Base-by-base conservation (phyloP, 2,113 vertebrate genomes). In the Casuarius casuarius region DNA sequence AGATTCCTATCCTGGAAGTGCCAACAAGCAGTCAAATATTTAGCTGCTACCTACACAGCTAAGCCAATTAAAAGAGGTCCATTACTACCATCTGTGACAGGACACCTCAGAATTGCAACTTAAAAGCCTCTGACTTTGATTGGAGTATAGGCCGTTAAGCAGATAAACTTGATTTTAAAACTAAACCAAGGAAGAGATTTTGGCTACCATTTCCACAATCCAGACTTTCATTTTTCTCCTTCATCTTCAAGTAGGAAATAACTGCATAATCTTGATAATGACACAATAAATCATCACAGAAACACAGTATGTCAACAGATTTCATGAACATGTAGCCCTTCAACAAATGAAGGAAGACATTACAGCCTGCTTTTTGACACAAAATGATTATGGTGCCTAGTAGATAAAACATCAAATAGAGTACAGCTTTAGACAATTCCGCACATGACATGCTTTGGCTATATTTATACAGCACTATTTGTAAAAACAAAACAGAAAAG, bases 341-440 rank as follows among this genome's bases (percentile, higher is more conserved):
- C 59, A 48, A 84, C 38, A 82, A 94, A 89, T 19, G 74, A 85
- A 95, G 84, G 95, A 95, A 97, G 93, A 56, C 49, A 65, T 71
- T 75, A 92, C 3, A 87, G 63, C 35, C 70, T 70, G 75, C 6
- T 2, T 90, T 89, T 94, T 85, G 94, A 96, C 87, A 95, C 58
- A 91, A 95, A 96, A 94, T 78, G 1, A 89, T 80, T 83, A 94
- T 21, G 40, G 93, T 96, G 91, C 97, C 90, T 92, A 90, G 95
- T 94, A 96, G 89, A 65, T 84, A 70, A 91, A 81, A 94, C 79
- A 95, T 65, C 31, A 18, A 89, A 72, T 84, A 33, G 76, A 93
- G 66, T 74, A 72, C 78, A 93, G 66, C 92, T 94, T 95, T 33
- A 95, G 92, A 68, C 63, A 89, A 62, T 49, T 93, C 77, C 35